Base-by-base conservation (phyloP, 2,113 vertebrate species). In the Synchiropus splendidus region DNA sequence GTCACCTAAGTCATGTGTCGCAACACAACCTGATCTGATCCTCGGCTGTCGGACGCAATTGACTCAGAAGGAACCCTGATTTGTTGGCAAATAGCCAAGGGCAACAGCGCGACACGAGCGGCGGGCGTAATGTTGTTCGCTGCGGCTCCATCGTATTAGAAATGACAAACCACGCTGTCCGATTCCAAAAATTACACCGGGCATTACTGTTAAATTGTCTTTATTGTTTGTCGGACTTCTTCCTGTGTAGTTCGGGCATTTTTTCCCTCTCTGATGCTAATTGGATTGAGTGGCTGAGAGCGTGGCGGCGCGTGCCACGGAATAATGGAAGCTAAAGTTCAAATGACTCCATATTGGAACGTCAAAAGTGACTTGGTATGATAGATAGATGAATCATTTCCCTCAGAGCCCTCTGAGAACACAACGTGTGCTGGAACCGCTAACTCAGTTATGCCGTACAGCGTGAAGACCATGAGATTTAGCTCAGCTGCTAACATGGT, bases 151-250 rank as follows among this genome's bases (percentile, higher is more conserved):
- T 83, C 74, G 76, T 72, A 78, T 83, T 72, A 83, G 63, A 79
- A 77, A 83, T 83, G 78, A 81, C 78, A 81, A 83, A 83, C 70
- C 74, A 65, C 70, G 54, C 72, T 80, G 80, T 80, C 75, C 50
- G 61, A 75, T 72, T 71, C 66, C 33, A 57, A 66, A 74, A 72
- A 81, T 79, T 72, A 79, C 72, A 66, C 70, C 31, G 56, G 49
- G 14, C 71, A 75, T 68, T 72, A 71, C 70, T 56, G 56, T 76
- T 64, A 71, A 64, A 78, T 73, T 72, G 64, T 58, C 59, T 73
- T 72, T 76, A 78, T 80, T 77, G 64, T 77, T 67, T 77, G 63
- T 66, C 61, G 68, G 68, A 67, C 59, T 73, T 75, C 47, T 40
- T 51, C 67, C 41, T 55, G 63, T 64, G 54, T 67, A 45, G 51